Evolutionary conservation across 1,140 invertebrate species (phyloP).

Genomic region (Euura lappo): DNA sequence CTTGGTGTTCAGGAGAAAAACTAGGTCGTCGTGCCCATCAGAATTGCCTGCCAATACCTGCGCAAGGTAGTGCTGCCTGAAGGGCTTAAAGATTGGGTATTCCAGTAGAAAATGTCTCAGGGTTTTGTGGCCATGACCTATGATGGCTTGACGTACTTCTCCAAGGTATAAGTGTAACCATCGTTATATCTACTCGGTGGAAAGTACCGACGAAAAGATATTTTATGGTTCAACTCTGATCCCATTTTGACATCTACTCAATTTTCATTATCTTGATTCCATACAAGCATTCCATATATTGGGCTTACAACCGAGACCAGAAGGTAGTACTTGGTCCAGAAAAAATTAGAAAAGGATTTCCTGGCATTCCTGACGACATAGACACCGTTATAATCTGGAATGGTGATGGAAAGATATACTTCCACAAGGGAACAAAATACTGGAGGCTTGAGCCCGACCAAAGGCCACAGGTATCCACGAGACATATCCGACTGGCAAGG

Average conservation of each 20-base stretch:
- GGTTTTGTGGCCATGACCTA: constrained; percentile 92
- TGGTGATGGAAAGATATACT: constrained; percentile 96
- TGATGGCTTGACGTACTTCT: constrained; percentile 92
- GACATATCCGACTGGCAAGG: constrained; percentile 90
- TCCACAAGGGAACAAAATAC: constrained; percentile 92
- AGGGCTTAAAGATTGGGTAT: no score
- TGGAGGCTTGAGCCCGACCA: constrained; percentile 91
- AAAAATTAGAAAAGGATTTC: constrained; percentile 88
- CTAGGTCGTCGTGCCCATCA: no score
- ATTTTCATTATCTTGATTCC: neutral
- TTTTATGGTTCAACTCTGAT: no score
- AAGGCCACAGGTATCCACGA: constrained; percentile 87
- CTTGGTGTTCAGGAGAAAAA: no score
- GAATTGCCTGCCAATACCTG: no score
- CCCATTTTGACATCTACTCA: no score
- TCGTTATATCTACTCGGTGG: neutral
- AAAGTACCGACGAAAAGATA: no score
- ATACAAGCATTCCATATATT: constrained; percentile 82
- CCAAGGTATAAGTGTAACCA: constrained; percentile 65
- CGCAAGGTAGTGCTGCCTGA: no score
- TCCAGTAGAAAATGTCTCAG: no score
- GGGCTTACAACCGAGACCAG: constrained; percentile 85
- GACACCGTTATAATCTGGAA: constrained; percentile 95
- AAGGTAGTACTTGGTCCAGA: constrained; percentile 91
- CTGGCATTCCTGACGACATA: constrained; percentile 89